Evolutionary conservation across 2,113 vertebrate species (phyloP).

Genomic region (Pseudonaja textilis): DNA sequence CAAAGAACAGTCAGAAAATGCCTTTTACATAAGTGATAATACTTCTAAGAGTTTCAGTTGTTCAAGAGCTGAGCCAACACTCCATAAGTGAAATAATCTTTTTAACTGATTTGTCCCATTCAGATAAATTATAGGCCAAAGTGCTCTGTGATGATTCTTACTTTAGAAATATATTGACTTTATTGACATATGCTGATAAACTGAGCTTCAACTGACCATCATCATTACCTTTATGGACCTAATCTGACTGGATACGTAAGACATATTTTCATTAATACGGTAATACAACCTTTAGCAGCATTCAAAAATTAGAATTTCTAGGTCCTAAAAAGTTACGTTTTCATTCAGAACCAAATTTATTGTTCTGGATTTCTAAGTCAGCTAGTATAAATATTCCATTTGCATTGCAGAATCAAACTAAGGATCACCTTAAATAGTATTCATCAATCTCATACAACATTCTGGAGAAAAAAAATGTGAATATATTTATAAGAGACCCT

Average conservation of each 20-base stretch:
- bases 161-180: not conserved
- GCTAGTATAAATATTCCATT: not conserved
- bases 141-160: not conserved
- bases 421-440: not conserved
- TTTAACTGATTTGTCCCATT: not conserved
- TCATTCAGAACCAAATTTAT: not conserved
- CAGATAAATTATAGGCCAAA: not conserved
- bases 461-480: not conserved
- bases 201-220: not conserved
- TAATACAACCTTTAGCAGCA: not conserved
- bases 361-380: not conserved
- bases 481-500: not conserved
- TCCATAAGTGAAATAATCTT: not conserved
- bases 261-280: not conserved
- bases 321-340: not conserved
- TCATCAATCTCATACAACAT: not conserved
- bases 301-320: not conserved
- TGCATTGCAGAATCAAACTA: not conserved
- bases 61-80: too few species aligned
- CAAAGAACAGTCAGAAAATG: not conserved
- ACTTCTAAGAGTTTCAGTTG: not conserved
- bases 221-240: not conserved
- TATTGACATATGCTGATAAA: not conserved
- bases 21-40: not conserved
- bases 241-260: not conserved